These are phyloP conservation scores for Drosophila mulleri DNA, from an alignment of 2,888 invertebrate species.

Conservation along the genomic window DNA sequence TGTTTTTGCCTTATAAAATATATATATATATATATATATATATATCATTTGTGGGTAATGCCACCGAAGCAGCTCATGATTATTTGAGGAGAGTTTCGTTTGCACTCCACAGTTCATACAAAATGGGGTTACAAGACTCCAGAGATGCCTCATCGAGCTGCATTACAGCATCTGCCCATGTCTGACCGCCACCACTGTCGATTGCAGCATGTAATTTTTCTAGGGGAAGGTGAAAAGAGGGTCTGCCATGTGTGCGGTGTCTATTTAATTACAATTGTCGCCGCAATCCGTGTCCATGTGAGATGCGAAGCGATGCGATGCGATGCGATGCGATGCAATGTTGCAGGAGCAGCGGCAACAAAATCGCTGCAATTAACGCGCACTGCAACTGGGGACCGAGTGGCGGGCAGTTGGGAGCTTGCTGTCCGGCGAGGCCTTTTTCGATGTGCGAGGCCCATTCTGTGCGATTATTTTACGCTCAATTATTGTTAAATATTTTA, in stretches of 20 bases:
- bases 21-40: too few species aligned
- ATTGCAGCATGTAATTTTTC: constrained; percentile 23
- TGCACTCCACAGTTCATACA: constrained; percentile 22
- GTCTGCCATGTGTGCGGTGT: constrained; percentile 73
- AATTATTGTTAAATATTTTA: constrained; percentile 84
- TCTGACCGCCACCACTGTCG: constrained; percentile 20
- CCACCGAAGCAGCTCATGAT: too few species aligned
- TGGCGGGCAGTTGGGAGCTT: constrained; percentile 30
- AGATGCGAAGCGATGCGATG: constrained; percentile 20
- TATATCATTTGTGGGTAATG: too few species aligned
- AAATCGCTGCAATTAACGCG: constrained; percentile 65
- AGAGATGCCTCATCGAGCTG: constrained; percentile 39
- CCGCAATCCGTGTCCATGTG: constrained; percentile 80
- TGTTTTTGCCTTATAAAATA: too few species aligned
- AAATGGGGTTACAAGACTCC: constrained; percentile 10
- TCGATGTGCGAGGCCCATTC: constrained; percentile 48
- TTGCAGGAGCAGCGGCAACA: constrained; percentile 46
- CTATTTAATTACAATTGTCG: constrained; percentile 84
- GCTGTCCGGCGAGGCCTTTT: constrained; percentile 43
- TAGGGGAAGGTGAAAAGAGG: constrained; percentile 16
- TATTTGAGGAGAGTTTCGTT: too few species aligned
- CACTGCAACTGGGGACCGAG: constrained; percentile 28
- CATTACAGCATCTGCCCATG: constrained; percentile 16
- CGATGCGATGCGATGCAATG: constrained; percentile 28
- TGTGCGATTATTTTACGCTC: constrained; percentile 83